phyloP scores from a whole-genome alignment of 2,113 vertebrate genomes.

The Tachycineta bicolor region DNA sequence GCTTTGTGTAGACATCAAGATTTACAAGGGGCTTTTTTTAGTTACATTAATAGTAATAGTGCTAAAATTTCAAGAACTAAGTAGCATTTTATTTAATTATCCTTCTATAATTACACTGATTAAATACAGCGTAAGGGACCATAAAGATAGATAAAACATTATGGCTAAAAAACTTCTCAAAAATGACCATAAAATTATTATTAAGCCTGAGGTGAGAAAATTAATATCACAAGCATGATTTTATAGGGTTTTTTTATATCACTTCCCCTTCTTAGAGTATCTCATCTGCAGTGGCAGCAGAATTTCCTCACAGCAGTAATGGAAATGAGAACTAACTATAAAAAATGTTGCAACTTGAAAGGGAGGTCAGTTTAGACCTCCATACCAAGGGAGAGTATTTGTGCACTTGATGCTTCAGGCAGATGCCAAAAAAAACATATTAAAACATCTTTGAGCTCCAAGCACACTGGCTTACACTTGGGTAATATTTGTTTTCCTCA shows the following conservation, averaged over 20 bases:
- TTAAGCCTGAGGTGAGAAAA: slow-evolving; percentile 84
- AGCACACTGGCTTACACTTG: background rate
- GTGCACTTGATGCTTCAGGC: background rate
- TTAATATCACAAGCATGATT: slow-evolving; percentile 80
- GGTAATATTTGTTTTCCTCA: background rate
- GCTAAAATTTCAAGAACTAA: slow-evolving; percentile 77
- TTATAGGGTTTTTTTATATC: slow-evolving; percentile 68
- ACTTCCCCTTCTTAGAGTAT: slow-evolving; percentile 53
- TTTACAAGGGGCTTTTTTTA: slow-evolving; percentile 53
- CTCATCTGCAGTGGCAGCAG: slow-evolving; percentile 60
- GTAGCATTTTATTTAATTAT: slow-evolving; percentile 82
- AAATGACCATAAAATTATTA: slow-evolving; percentile 84
- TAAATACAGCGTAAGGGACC: slow-evolving; percentile 79
- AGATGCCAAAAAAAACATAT: background rate
- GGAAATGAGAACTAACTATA: slow-evolving; percentile 58
- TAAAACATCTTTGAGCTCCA: background rate
- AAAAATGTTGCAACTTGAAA: slow-evolving; percentile 43
- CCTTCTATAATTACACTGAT: slow-evolving; percentile 81
- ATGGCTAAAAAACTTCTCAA: slow-evolving; percentile 77
- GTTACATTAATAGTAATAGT: slow-evolving; percentile 67
- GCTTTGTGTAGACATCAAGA: slow-evolving; percentile 32
- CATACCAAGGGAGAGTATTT: background rate
- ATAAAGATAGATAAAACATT: slow-evolving; percentile 83
- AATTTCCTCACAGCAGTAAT: slow-evolving; percentile 51
- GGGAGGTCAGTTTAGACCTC: slow-evolving; percentile 23